Evolutionary conservation across 1,140 invertebrate genomes (phyloP), one percentile per base, ranked within the genome.

Genomic region (Stenopsyche tienmushanensis): DNA sequence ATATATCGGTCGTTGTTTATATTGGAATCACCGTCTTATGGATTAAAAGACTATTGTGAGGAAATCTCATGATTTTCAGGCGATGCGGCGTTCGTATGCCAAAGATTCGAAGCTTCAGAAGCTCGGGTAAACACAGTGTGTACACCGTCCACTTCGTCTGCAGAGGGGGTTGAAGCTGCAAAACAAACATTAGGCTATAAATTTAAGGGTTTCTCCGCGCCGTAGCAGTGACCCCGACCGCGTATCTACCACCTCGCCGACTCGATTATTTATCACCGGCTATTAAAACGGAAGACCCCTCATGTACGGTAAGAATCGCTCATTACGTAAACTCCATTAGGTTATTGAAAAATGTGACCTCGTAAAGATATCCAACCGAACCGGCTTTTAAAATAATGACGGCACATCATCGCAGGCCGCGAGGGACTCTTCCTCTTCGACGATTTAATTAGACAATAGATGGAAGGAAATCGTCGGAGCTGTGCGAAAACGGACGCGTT

Each of bases 251-350:
- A 23, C 39, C 29, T 17, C 23, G 39, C 52, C 63, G 42, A 47
- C 63, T n/a, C 58, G 65, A 53, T 66, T 62, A 66, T 62, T 66
- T 62, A 66, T 62, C 45, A 55, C 49, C 42, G 62, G 55, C 57
- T 66, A 66, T 66, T 60, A 60, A 67, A 66, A 66, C 55, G 58
- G 57, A 10, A 44, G 34, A 15, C 53, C n/a, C 1, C 23, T 34
- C 45, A 45, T 42, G 44, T 53, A 47, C 44, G 42, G 29, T 42
- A 65, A 47, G 34, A 34, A 57, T 57, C 54, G 42, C n/a, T n/a
- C n/a, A n/a, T n/a, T n/a, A n/a, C n/a, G n/a, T n/a, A 47, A 58
- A 47, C 25, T 50, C 47, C 15, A 20, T 1, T 10, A 21, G 23
- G 23, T n/a, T n/a, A n/a, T n/a, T n/a, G n/a, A n/a, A n/a, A n/a